Conservation (phyloP, 2,113 vertebrate genomes). For the Heliornis fulica region DNA sequence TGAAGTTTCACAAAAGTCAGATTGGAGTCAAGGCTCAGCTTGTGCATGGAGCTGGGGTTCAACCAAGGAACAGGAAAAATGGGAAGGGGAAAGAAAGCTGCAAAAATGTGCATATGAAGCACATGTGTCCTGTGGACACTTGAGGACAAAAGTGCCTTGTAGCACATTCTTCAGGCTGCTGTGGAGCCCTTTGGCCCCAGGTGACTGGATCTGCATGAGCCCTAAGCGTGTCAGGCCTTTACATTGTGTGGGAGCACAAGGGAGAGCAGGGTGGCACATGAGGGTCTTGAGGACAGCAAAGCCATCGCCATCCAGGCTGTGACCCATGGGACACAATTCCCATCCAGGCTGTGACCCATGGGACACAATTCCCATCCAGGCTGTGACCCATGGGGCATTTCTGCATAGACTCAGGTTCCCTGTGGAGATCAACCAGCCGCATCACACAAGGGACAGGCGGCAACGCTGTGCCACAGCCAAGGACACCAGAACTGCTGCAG, state of each 20-base stretch:
- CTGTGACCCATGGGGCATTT: not conserved
- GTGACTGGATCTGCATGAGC: not conserved
- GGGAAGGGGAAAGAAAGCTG: not conserved
- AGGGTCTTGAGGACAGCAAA: not conserved
- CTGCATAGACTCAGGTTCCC: not conserved
- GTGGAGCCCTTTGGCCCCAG: not conserved
- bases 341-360: not conserved
- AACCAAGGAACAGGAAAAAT: rapidly evolving
- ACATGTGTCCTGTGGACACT: not conserved
- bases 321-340: too few relatives aligned
- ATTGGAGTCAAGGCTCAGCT: not conserved
- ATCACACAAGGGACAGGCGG: rapidly evolving
- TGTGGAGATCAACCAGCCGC: rapidly evolving
- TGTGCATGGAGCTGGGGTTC: not conserved
- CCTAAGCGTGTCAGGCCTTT: not conserved
- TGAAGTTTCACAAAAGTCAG: not conserved
- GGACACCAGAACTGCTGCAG: not conserved
- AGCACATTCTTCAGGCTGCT: not conserved
- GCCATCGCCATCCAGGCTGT: too few relatives aligned
- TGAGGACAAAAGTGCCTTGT: not conserved
- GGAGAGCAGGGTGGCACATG: not conserved
- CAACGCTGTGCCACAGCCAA: not conserved
- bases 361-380: not conserved
- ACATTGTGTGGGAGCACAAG: rapidly evolving
- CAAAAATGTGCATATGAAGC: not conserved